Conservation (phyloP, 2,797 vertebrate genomes). For the Tapera naevia region DNA sequence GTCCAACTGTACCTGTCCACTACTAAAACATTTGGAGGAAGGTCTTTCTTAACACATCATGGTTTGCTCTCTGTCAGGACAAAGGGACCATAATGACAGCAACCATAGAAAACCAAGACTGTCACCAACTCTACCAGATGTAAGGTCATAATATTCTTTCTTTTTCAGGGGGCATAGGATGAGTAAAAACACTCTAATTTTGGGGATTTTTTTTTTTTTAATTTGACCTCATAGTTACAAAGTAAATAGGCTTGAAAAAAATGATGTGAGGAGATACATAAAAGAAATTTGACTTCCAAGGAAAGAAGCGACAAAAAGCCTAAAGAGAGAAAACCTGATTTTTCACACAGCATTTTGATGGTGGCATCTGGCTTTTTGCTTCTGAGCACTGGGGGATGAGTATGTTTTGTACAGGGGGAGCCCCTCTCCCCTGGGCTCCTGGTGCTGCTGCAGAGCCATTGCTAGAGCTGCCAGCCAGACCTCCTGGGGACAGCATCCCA, state of each 20-base stretch:
- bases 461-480: no score
- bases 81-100: neutral
- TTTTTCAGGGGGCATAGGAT: neutral
- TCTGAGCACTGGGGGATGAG: no score
- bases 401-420: rapidly evolving
- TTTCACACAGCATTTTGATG: neutral
- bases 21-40: neutral
- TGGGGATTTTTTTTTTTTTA: neutral
- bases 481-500: no score
- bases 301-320: neutral
- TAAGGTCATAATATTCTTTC: neutral
- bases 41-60: neutral
- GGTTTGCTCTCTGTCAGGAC: neutral
- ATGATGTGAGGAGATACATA: neutral
- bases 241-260: neutral
- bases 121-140: neutral
- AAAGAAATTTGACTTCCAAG: neutral
- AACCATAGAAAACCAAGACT: neutral
- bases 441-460: no score
- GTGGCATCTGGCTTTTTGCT: no score
- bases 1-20: no score
- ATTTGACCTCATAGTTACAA: neutral
- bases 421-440: neutral
- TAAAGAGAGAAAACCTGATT: neutral
- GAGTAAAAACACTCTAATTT: neutral